Conservation (phyloP, 2,888 invertebrate genomes). For the Xanthia icteritia region DNA sequence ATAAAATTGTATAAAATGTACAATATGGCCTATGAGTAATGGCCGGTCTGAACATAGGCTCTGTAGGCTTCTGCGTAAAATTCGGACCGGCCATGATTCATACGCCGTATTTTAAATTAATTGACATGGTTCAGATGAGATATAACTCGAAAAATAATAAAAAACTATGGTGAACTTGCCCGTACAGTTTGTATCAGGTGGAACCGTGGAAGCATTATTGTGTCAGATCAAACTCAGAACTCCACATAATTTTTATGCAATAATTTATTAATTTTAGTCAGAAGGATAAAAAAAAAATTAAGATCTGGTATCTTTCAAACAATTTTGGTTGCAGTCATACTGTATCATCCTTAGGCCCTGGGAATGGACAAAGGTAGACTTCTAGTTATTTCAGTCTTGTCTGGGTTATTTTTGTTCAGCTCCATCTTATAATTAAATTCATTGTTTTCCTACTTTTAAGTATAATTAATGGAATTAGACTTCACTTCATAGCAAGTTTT, state of each 20-base stretch:
- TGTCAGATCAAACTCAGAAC: neutral
- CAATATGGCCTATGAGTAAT: neutral
- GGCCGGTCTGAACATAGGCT: too few species aligned
- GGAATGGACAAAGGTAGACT: neutral
- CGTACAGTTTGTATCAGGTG: neutral
- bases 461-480: neutral
- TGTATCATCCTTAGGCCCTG: neutral
- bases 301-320: neutral
- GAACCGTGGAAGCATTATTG: neutral
- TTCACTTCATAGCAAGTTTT: neutral
- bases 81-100: neutral
- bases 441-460: neutral
- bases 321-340: neutral
- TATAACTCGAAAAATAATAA: neutral
- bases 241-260: neutral
- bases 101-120: neutral
- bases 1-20: neutral
- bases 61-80: neutral
- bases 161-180: neutral
- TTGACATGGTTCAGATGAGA: neutral
- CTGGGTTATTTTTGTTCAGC: neutral
- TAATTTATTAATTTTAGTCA: neutral
- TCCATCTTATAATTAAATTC: neutral
- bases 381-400: conserved; percentile 23
- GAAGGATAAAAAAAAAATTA: too few species aligned